Conservation (phyloP, 2,888 invertebrate species). For the Lasioglossum zephyrum region DNA sequence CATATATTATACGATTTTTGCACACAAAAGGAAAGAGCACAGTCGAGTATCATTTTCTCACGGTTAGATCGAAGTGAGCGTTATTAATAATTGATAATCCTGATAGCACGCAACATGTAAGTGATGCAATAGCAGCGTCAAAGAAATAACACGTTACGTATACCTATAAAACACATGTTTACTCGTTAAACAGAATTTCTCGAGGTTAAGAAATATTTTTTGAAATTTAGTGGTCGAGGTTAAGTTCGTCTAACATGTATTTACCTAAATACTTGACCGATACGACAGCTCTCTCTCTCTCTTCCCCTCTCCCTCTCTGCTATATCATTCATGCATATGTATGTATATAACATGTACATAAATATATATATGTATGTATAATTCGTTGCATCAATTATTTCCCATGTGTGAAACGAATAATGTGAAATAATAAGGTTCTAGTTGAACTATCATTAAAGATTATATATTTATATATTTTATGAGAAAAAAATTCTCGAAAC, state of each 20-base stretch:
- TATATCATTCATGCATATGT: neutral
- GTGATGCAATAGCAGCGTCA: neutral
- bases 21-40: neutral
- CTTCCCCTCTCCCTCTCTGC: neutral
- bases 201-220: neutral
- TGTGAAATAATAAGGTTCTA: neutral
- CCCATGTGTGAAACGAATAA: neutral
- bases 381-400: neutral
- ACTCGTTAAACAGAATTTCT: neutral
- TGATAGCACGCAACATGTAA: neutral
- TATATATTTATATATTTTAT: neutral
- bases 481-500: neutral
- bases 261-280: neutral
- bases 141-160: neutral
- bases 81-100: slow-evolving; percentile 11
- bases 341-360: neutral
- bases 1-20: neutral
- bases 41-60: neutral
- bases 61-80: neutral
- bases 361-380: neutral
- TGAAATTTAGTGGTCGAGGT: neutral
- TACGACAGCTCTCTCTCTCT: too few species aligned
- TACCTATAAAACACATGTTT: neutral
- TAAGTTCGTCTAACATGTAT: slow-evolving; percentile 10
- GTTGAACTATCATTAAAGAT: neutral